Evolutionary conservation across 2,888 invertebrate species (phyloP).

Genomic region (Agrenia bidenticulata): DNA sequence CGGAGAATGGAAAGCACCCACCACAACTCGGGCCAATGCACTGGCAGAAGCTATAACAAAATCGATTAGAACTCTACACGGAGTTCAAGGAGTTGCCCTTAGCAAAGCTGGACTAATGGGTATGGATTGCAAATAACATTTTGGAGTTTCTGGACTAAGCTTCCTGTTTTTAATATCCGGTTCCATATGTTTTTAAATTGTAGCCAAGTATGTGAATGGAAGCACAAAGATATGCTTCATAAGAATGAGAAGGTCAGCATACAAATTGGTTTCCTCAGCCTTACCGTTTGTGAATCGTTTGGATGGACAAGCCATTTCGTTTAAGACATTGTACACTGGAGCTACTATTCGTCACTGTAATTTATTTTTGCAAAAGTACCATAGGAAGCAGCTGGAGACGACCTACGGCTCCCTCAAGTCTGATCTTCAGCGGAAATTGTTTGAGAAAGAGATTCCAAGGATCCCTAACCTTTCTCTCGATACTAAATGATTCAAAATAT

Average conservation of each 20-base stretch:
- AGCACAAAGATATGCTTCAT: conserved; percentile 36
- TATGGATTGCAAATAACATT: too few species aligned
- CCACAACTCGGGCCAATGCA: conserved; percentile 15
- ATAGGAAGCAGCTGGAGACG: conserved; percentile 31
- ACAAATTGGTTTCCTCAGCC: conserved; percentile 37
- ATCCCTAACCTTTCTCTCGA: conserved; percentile 12
- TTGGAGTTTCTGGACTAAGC: neutral
- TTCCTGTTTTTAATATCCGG: neutral
- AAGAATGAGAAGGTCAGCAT: conserved; percentile 39
- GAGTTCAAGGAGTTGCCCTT: conserved; percentile 43
- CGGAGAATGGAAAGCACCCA: conserved; percentile 8
- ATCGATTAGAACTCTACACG: conserved; percentile 40
- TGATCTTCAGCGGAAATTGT: conserved; percentile 36
- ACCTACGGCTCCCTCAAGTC: conserved; percentile 39
- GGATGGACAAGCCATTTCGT: conserved; percentile 27
- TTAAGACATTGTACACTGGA: conserved; percentile 40
- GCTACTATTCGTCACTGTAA: conserved; percentile 46
- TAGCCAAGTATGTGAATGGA: conserved; percentile 38
- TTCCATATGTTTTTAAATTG: too few species aligned
- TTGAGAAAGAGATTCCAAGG: conserved; percentile 31
- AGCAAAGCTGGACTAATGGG: conserved; percentile 41
- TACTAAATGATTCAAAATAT: too few species aligned
- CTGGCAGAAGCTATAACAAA: conserved; percentile 28
- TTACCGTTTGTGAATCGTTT: conserved; percentile 35
- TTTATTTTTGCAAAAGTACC: conserved; percentile 35